Conservation (phyloP, 1,140 invertebrate genomes). For the Melanaphis sacchari region DNA sequence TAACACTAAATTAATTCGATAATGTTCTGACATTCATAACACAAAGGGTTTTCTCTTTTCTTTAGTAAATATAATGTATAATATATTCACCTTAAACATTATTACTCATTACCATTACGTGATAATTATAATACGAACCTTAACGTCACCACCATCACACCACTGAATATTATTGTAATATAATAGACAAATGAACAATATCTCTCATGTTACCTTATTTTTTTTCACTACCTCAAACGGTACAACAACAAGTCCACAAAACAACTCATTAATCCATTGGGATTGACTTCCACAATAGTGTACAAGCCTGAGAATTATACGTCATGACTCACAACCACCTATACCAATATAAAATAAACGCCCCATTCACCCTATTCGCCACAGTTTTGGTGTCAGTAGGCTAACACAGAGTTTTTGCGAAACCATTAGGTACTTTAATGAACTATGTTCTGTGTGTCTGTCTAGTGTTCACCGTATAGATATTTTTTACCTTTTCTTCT, state of each 20-base stretch:
- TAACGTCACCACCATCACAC: not conserved
- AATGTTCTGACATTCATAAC: not conserved
- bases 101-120: not conserved
- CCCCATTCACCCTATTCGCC: not conserved
- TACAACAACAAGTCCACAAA: too few species aligned
- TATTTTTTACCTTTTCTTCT: not conserved
- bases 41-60: not conserved
- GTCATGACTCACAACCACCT: not conserved
- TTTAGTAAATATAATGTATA: not conserved
- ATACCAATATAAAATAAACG: not conserved
- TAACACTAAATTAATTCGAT: not conserved
- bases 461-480: not conserved
- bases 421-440: not conserved
- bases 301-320: not conserved
- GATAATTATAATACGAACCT: not conserved
- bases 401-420: not conserved
- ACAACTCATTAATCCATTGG: not conserved
- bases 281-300: not conserved
- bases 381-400: not conserved
- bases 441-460: not conserved
- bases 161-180: not conserved
- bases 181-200: constrained; percentile 3
- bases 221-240: not conserved
- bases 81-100: not conserved
- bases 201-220: not conserved